Base-by-base conservation (phyloP, 2,797 vertebrate species). In the Eleutherodactylus coqui region DNA sequence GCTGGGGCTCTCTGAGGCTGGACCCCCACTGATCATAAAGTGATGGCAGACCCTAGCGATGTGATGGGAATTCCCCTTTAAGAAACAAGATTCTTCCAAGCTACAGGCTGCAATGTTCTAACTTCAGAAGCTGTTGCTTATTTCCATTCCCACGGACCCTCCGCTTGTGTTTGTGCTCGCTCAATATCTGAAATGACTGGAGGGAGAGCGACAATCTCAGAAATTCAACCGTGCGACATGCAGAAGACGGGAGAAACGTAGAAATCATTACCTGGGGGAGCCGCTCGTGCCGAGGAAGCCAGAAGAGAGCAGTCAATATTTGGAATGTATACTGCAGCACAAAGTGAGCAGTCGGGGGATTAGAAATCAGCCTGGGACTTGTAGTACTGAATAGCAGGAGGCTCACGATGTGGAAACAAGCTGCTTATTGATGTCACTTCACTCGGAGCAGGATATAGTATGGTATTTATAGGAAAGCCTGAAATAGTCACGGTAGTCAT, bases 131-230 rank as follows among this genome's bases (percentile, higher is more conserved):
- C n/a, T 70, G 21, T n/a, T 41, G 0, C 32, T 38, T 38, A 24
- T 69, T 67, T 67, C 32, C 62, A 17, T 36, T 67, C 62, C 36
- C 16, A 8, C 55, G 10, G 24, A 27, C 10, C 8, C 5, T 17
- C 34, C 67, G 9, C 64, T 17, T n/a, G 19, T 70, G 67, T 13
- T 64, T 70, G 19, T 34, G 29, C 62, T 67, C 21, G 11, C 69
- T 43, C 21, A 43, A 72, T 72, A 72, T 72, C 64, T n/a, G 38
- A 43, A 72, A 72, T 72, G 69, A 43, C 69, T 43, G 69, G 69
- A 72, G 69, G 69, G 69, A 43, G 17, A 43, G 69, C 69, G 11
- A 72, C 36, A 41, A 41, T 41, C 62, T 67, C 36, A 70, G 36
- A 41, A 41, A 41, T 70, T 70, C 36, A 41, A 36, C 36, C 36